Evolutionary conservation across 2,888 invertebrate species (phyloP).

Genomic region (Lamellibrachia columna): DNA sequence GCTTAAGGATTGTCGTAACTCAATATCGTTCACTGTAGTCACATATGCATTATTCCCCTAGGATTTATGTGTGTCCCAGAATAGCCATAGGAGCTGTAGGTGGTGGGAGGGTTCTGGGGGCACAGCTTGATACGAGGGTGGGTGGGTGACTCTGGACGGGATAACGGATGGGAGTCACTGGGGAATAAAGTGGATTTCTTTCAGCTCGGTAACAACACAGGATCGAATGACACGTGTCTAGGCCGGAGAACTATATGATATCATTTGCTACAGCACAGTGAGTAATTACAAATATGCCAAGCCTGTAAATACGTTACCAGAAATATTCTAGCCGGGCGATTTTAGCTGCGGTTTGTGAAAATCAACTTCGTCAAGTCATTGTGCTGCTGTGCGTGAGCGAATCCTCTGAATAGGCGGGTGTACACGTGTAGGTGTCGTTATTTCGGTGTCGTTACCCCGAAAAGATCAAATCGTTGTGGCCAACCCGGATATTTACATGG

Average conservation of each 20-base stretch:
- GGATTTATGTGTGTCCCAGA: no score
- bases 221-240: neutral
- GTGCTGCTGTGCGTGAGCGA: constrained; percentile 1
- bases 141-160: neutral
- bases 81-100: neutral
- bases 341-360: no score
- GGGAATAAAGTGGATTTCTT: neutral
- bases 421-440: neutral
- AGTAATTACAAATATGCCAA: neutral
- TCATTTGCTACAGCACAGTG: neutral
- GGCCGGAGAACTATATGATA: neutral
- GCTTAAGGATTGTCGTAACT: no score
- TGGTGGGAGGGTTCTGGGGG: neutral
- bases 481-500: neutral
- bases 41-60: no score
- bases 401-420: neutral
- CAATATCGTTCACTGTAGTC: no score
- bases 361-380: neutral
- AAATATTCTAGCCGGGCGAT: neutral
- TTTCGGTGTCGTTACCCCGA: neutral
- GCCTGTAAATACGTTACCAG: neutral
- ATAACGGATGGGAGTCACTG: neutral
- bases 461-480: neutral
- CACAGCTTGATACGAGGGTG: neutral
- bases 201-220: neutral